Evolutionary conservation across 2,888 invertebrate species (phyloP), one percentile per base, ranked within the genome.

Genomic region (Molanna angustata): DNA sequence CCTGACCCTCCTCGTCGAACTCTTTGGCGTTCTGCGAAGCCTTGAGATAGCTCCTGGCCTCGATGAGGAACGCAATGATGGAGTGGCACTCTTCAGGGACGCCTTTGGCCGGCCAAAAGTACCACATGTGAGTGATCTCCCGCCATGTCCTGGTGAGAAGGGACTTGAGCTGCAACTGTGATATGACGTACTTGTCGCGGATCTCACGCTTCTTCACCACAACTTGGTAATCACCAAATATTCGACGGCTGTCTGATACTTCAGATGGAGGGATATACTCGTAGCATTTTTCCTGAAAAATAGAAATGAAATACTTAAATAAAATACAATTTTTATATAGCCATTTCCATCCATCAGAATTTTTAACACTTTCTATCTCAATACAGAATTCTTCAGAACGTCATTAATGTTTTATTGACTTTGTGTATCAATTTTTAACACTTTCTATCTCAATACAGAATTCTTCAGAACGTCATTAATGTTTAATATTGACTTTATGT

Each of bases 201-300:
- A 92, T 88, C 67, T 95, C 94, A 7, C 93, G 82, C 66, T 89
- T 90, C 73, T 92, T 92, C 45, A 94, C 74, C 2, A 90, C 88
- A 6, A 94, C 83, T 69, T 92, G 90, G 70, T 82, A 94, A 65
- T 95, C 92, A 1, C 94, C 94, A 66, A 88, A 94, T 22, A 86
- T 80, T 40, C 90, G 80, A 67, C 90, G 88, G 70, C 90, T 90
- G 69, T 95, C 94, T 2, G 91, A 79, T n/a, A 93, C 87, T 66
- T 93, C 91, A 1, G 92, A 91, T 7, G 94, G 90, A 17, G 95
- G 94, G 32, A 94, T 81, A 69, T 96, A 96, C 67, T 93, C 90
- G 43, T 86, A 87, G 71, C 93, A 94, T 71, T 91, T 90, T 66
- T 92, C 90, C 88, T 88, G 69, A 18, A 47, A 52, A 9, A 20